These are phyloP conservation scores for Scotopteryx bipunctaria DNA, from an alignment of 2,888 invertebrate species.

Conservation along the genomic window DNA sequence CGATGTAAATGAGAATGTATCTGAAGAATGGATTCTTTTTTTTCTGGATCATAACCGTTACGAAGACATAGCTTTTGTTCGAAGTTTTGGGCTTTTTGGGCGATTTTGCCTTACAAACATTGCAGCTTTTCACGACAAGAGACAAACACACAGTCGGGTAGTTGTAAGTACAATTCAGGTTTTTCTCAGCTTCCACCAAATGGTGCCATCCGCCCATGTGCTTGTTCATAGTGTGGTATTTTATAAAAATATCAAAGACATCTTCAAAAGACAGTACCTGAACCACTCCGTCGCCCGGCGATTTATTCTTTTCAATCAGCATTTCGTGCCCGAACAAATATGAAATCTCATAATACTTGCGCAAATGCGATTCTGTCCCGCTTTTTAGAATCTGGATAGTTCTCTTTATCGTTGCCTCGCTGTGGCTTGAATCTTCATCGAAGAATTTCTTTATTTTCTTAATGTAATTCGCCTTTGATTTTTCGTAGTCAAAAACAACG, in stretches of 20 bases:
- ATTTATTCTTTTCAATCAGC: conserved; percentile 12
- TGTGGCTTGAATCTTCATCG: conserved; percentile 15
- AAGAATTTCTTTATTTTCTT: conserved; percentile 7
- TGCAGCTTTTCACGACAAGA: conserved; percentile 18
- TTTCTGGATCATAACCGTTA: conserved; percentile 18
- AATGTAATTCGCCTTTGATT: conserved; percentile 11
- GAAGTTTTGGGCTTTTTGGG: neutral
- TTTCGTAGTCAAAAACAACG: conserved; percentile 1
- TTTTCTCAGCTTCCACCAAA: neutral
- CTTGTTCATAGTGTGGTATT: conserved; percentile 5
- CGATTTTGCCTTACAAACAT: conserved; percentile 14
- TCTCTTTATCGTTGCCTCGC: conserved; percentile 1
- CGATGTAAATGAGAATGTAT: conserved; percentile 26
- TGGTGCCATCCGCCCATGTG: conserved; percentile 1
- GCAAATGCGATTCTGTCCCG: conserved; percentile 1
- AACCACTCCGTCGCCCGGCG: neutral
- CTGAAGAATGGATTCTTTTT: neutral
- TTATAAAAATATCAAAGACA: conserved; percentile 20
- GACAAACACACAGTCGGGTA: conserved; percentile 17
- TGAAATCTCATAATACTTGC: conserved; percentile 10
- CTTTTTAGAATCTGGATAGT: conserved; percentile 12
- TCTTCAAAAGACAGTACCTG: conserved; percentile 19
- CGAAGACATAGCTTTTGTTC: conserved; percentile 13
- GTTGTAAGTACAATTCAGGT: neutral
- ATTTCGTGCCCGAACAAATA: neutral